Evolutionary conservation across 2,888 invertebrate genomes (phyloP).

Genomic region (Tiliacea citrago): DNA sequence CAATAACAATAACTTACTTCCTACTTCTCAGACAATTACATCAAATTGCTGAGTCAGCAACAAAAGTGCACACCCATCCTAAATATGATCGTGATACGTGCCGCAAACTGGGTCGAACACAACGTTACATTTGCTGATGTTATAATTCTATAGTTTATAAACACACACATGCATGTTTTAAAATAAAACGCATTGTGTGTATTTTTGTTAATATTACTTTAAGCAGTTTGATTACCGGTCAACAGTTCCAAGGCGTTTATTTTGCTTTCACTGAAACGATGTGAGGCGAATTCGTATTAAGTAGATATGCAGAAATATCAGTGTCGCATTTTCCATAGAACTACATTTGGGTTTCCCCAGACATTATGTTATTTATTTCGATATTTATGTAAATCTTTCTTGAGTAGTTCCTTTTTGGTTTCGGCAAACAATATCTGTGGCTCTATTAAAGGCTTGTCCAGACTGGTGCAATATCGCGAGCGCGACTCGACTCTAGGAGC

Average conservation of each 20-base stretch:
- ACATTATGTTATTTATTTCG: not conserved
- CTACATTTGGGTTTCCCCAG: too few species aligned
- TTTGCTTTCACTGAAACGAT: conserved; percentile 29
- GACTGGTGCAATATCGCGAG: too few species aligned
- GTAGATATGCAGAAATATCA: conserved; percentile 21
- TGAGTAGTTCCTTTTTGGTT: not conserved
- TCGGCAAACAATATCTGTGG: not conserved
- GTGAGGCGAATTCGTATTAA: conserved; percentile 23
- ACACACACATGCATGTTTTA: conserved; percentile 43
- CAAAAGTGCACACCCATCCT: conserved; percentile 54
- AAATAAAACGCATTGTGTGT: conserved; percentile 37
- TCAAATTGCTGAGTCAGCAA: conserved; percentile 10
- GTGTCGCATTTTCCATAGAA: conserved; percentile 3
- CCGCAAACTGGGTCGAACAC: conserved; percentile 55
- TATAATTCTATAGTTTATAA: conserved; percentile 48
- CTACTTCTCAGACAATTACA: conserved; percentile 36
- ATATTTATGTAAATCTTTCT: not conserved
- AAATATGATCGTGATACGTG: conserved; percentile 50
- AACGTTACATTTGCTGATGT: conserved; percentile 39
- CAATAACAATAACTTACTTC: conserved; percentile 42
- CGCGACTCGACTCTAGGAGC: too few species aligned
- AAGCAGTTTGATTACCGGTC: not conserved
- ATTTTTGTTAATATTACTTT: conserved; percentile 37
- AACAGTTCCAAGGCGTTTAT: conserved; percentile 4
- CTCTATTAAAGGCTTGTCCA: too few species aligned